A percentile compares a stretch with the other conserved stretches of the same genome.
These are phyloP conservation scores for Drosophila nebulosa DNA, from an alignment of 1,140 invertebrate species.

Conservation along the genomic window DNA sequence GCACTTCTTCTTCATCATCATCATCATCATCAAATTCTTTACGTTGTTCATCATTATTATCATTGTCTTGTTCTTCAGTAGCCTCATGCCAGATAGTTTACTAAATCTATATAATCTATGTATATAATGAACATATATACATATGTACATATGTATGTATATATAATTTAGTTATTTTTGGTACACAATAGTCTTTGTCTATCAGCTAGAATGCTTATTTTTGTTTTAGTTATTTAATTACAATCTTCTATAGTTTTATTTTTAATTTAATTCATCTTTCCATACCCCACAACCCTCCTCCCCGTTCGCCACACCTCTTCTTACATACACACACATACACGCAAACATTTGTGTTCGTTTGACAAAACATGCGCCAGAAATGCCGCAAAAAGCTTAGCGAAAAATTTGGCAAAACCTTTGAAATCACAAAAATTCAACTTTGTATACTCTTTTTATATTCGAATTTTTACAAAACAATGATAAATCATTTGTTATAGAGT, in stretches of 20 bases:
- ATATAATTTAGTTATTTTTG: constrained; percentile 41
- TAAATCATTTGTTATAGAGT: background rate
- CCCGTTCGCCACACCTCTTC: constrained; percentile 16
- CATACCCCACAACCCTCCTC: constrained; percentile 1
- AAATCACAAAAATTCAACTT: background rate
- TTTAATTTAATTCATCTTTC: constrained; percentile 68
- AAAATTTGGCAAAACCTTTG: constrained; percentile 43
- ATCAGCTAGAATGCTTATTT: constrained; percentile 47
- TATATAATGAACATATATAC: no score
- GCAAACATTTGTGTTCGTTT: constrained; percentile 21
- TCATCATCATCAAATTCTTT: constrained; percentile 16
- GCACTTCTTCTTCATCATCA: background rate
- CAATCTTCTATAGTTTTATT: constrained; percentile 65
- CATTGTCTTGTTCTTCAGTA: constrained; percentile 17
- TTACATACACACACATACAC: background rate
- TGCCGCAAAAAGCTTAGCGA: constrained; percentile 51
- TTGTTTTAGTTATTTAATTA: constrained; percentile 70
- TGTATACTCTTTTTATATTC: background rate
- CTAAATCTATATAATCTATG: background rate
- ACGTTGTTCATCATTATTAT: constrained; percentile 18
- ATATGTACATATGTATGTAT: background rate
- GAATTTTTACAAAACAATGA: background rate
- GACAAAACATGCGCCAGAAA: constrained; percentile 53
- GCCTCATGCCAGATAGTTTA: constrained; percentile 5
- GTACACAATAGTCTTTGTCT: constrained; percentile 57